Percentiles rank a stretch among this genome's conserved stretches.
Evolutionary conservation across 1,140 invertebrate species (phyloP).

Genomic region (Penaeus japonicus): DNA sequence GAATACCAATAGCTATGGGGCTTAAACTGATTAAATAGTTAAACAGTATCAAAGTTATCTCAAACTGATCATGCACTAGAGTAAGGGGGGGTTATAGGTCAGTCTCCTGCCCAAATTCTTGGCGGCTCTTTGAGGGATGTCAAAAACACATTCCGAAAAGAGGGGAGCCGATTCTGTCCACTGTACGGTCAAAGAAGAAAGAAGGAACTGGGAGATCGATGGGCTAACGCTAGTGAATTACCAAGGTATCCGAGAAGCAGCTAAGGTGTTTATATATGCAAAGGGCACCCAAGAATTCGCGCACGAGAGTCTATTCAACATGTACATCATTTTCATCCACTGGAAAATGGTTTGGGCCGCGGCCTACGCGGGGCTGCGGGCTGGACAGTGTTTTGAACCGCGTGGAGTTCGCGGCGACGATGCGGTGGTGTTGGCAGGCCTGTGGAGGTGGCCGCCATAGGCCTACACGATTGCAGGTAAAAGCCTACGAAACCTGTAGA

Average conservation of each 20-base stretch:
- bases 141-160: too few species aligned
- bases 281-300: constrained; percentile 43
- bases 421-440: constrained; percentile 4
- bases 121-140: not conserved
- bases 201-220: too few species aligned
- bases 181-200: not conserved
- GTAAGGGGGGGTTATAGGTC: constrained; percentile 8
- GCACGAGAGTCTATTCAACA: constrained; percentile 39
- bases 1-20: constrained; percentile 39
- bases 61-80: constrained; percentile 50
- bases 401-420: constrained; percentile 6
- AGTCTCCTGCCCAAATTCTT: constrained; percentile 38
- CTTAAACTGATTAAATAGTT: constrained; percentile 26
- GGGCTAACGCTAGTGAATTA: not conserved
- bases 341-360: constrained; percentile 29
- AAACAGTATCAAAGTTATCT: constrained; percentile 47
- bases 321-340: constrained; percentile 26
- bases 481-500: constrained; percentile 29
- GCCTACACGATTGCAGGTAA: not conserved
- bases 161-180: not conserved
- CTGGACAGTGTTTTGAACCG: constrained; percentile 44
- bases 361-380: constrained; percentile 28
- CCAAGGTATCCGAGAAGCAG: constrained; percentile 14
- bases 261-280: not conserved
- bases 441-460: not conserved